Evolutionary conservation across 2,797 vertebrate species (phyloP), one percentile per base, ranked within the genome.

Genomic region (Gymnoscopelus braueri): DNA sequence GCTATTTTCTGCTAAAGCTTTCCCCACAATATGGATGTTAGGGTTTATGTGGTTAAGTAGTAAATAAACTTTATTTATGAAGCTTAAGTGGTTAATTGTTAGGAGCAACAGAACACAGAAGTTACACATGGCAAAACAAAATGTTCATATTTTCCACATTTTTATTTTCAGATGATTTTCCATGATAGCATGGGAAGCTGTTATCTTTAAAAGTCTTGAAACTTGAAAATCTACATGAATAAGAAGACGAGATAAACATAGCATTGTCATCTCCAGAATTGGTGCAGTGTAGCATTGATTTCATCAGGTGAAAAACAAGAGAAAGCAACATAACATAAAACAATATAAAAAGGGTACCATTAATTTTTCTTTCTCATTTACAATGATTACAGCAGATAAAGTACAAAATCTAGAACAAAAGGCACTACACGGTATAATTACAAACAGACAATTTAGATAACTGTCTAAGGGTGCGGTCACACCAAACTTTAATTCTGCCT

Each of bases 361-460:
- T 71, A 73, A 66, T 77, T 39, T 44, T 32, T 39, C 48, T 23
- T 85, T 90, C 32, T 61, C 55, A 67, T 89, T 84, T 90, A 90
- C 83, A 90, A 87, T 87, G 82, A 83, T 87, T 87, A 89, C 87
- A 90, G 74, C 69, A 79, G 79, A 79, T 77, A 88, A 79, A 86
- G 81, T 76, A 86, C 63, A 86, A 67, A 65, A 79, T 72, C 52
- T 70, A 66, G 58, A 81, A 72, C 75, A 80, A 69, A 47, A 60
- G 57, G 59, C 75, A 48, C 61, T 59, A 67, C 39, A 79, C 54
- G 72, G 61, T 52, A 76, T 71, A 78, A 84, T 73, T 69, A 85
- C 72, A 83, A 64, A 84, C 71, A 79, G 59, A 74, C 52, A 65
- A 61, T 70, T 60, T 11, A 51, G 68, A 77, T 68, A 76, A 44